Percentiles rank a stretch among this genome's conserved stretches.
Conservation (phyloP, 2,113 vertebrate genomes). For the Sprattus sprattus region DNA sequence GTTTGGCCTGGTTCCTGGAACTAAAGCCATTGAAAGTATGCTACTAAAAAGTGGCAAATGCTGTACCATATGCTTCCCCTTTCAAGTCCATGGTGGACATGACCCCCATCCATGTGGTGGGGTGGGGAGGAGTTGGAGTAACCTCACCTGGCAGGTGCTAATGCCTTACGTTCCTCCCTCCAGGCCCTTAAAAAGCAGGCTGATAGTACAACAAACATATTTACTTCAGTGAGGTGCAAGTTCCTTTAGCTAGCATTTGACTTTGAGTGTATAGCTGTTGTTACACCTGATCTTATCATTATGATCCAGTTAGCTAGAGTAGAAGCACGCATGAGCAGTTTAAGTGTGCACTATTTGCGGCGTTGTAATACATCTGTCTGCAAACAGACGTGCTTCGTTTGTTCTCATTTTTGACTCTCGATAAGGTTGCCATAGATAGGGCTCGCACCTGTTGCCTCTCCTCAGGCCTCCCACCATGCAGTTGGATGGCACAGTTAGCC, state of each 20-base stretch:
- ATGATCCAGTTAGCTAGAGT: not conserved
- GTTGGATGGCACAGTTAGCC: not conserved
- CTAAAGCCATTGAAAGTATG: not conserved
- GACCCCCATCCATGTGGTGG: not conserved
- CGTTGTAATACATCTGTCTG: not conserved
- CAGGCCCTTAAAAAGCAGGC: too few relatives aligned
- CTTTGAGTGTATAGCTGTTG: not conserved
- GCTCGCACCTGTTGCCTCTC: not conserved
- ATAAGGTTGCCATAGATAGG: conserved; percentile 10
- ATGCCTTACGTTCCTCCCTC: not conserved
- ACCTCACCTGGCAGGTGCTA: not conserved
- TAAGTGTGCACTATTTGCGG: not conserved
- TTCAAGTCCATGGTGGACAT: not conserved
- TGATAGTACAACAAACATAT: too few relatives aligned
- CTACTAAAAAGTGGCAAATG: too few relatives aligned
- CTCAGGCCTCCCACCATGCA: not conserved
- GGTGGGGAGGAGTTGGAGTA: not conserved
- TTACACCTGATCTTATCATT: not conserved
- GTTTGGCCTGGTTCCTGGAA: not conserved
- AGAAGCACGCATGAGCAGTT: not conserved
- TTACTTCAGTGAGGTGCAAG: not conserved
- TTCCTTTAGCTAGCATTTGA: not conserved
- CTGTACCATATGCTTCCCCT: not conserved
- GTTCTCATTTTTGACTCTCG: not conserved
- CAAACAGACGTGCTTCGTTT: not conserved